Evolutionary conservation across 30 jellyfish, hydroid and myxozoan species (phyloP).

Genomic region (Cassiopea xamachana): DNA sequence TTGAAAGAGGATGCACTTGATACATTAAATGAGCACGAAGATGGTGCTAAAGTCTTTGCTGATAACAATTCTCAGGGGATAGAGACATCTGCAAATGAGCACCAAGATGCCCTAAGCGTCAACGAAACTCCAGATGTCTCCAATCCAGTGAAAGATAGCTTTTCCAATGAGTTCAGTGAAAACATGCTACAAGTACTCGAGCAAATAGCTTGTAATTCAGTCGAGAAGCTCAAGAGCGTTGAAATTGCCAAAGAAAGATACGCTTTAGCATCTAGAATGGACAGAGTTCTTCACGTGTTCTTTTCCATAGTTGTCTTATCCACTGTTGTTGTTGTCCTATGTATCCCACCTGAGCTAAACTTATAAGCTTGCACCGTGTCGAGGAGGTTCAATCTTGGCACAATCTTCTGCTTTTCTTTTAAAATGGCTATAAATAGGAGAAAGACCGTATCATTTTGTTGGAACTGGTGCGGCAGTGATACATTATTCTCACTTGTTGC

Average conservation of each 20-base stretch:
- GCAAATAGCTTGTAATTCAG: neutral
- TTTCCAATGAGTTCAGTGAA: slow-evolving; percentile 5
- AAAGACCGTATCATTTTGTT: too few species aligned
- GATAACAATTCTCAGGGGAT: neutral
- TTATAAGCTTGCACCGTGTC: neutral
- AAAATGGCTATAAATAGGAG: too few species aligned
- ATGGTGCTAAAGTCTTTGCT: neutral
- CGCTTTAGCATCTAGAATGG: slow-evolving; percentile 5
- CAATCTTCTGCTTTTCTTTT: neutral
- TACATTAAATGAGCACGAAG: neutral
- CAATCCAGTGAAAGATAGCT: neutral
- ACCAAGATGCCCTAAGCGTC: slow-evolving; percentile 1
- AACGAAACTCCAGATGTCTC: neutral
- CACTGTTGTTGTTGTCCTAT: neutral
- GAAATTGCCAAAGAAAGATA: slow-evolving; percentile 4
- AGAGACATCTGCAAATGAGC: neutral
- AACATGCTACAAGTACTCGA: slow-evolving; percentile 6
- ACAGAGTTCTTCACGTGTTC: slow-evolving; percentile 7
- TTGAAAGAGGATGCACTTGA: neutral
- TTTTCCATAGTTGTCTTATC: neutral
- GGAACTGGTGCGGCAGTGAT: too few species aligned
- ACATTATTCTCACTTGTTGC: too few species aligned
- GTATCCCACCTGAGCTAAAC: slow-evolving; percentile 18
- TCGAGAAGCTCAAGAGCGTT: neutral
- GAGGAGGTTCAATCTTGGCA: neutral